Evolutionary conservation across 2,113 vertebrate genomes (phyloP).

Genomic region (Mesitornis unicolor): DNA sequence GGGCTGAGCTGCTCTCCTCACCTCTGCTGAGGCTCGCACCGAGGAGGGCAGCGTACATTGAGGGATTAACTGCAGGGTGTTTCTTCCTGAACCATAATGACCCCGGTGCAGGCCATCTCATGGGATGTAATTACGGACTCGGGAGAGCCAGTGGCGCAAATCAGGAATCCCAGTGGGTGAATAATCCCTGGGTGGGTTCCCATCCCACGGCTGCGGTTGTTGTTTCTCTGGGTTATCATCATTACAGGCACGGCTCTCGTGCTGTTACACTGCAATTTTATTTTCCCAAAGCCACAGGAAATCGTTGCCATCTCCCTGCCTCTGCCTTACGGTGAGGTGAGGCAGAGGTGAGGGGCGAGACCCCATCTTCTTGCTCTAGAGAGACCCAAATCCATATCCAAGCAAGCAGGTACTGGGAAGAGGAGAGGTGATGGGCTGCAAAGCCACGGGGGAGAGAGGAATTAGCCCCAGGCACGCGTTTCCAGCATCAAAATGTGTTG

Average conservation of each 20-base stretch:
- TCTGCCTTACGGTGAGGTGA: too few species aligned
- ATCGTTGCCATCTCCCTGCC: too few species aligned
- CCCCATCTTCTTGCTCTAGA: neutral
- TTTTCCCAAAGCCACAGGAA: accelerated
- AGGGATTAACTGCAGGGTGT: neutral
- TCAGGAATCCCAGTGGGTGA: neutral
- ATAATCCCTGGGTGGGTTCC: neutral
- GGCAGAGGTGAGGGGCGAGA: too few species aligned
- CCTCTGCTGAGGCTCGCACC: neutral
- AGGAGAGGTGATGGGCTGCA: neutral
- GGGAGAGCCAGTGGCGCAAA: neutral
- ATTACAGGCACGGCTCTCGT: neutral
- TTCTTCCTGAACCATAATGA: neutral
- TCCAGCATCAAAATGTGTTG: neutral
- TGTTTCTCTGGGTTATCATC: neutral
- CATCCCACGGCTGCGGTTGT: neutral
- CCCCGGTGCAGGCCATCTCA: neutral
- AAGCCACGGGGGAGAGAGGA: neutral
- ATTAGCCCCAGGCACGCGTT: accelerated
- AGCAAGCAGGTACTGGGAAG: neutral
- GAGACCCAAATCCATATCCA: neutral
- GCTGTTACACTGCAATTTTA: accelerated
- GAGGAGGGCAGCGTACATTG: neutral
- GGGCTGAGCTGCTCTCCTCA: neutral
- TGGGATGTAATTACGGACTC: neutral